Evolutionary conservation across 2,113 vertebrate species (phyloP).

Genomic region (Indicator indicator): DNA sequence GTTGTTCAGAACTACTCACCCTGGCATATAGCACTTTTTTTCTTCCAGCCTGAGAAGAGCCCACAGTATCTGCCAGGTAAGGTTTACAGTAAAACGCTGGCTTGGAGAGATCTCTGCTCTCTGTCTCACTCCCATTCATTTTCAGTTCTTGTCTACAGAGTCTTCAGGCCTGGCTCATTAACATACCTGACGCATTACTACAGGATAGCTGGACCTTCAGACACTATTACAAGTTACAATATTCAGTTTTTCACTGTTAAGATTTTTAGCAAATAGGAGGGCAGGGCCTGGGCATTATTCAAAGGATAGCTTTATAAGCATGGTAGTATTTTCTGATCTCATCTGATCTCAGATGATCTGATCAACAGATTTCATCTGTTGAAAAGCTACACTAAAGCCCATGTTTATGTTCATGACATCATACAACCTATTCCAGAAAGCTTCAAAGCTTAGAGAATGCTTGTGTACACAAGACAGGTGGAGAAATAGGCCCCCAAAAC

Average conservation of each 20-base stretch:
- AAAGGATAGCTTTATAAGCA: background rate
- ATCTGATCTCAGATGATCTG: background rate
- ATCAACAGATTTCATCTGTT: background rate
- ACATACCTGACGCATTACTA: background rate
- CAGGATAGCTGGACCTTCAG: background rate
- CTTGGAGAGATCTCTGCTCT: background rate
- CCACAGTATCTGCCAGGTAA: background rate
- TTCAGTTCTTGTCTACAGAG: background rate
- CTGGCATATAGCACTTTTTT: background rate
- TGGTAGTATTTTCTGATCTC: background rate
- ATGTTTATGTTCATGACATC: background rate
- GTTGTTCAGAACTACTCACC: background rate
- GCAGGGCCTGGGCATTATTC: background rate
- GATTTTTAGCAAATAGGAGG: background rate
- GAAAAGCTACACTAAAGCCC: background rate
- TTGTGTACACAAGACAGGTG: background rate
- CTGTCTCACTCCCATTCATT: background rate
- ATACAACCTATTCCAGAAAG: background rate
- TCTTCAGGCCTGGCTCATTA: background rate
- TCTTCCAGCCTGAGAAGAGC: background rate
- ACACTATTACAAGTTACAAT: background rate
- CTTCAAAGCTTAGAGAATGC: background rate
- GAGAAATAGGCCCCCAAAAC: background rate
- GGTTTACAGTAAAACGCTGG: background rate
- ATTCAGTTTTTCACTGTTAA: background rate